These are phyloP conservation scores for Cecidostiba fungosa DNA, from an alignment of 2,888 invertebrate genomes.

Conservation along the genomic window DNA sequence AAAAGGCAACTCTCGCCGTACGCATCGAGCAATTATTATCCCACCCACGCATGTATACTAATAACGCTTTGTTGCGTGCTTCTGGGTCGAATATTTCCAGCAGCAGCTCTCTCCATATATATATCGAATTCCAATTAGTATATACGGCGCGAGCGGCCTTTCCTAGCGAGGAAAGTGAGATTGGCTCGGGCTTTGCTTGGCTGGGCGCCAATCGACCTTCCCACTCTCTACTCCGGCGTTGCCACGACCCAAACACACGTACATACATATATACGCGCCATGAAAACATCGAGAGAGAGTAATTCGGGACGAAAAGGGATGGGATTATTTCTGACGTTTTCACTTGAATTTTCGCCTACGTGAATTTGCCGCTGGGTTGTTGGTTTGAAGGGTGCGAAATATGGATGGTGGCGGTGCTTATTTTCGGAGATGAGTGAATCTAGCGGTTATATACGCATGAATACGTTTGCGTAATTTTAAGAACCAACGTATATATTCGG, in stretches of 20 bases:
- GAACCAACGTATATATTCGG: too few species aligned
- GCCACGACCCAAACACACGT: slow-evolving; percentile 45
- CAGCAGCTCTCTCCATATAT: neutral
- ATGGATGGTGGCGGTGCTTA: neutral
- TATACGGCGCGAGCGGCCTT: slow-evolving; percentile 1
- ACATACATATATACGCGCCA: neutral
- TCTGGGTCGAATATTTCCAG: slow-evolving; percentile 28
- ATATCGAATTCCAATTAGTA: slow-evolving; percentile 58
- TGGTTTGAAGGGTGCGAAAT: neutral
- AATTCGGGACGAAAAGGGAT: slow-evolving; percentile 8
- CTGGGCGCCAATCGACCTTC: slow-evolving; percentile 63
- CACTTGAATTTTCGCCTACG: neutral
- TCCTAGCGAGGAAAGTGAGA: slow-evolving; percentile 71
- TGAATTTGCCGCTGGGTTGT: neutral
- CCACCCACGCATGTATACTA: neutral
- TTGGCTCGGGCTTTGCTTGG: slow-evolving; percentile 70
- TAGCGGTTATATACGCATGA: neutral
- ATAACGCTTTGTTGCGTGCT: slow-evolving; percentile 21
- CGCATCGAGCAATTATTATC: slow-evolving; percentile 10
- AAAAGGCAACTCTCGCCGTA: slow-evolving; percentile 31
- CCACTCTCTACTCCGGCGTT: neutral
- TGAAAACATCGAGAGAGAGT: slow-evolving; percentile 33
- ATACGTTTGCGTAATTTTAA: neutral
- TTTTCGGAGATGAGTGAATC: neutral
- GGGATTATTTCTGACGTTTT: slow-evolving; percentile 16